Base-by-base conservation (phyloP, 1,140 invertebrate species). In the Polypedilum vanderplanki region DNA sequence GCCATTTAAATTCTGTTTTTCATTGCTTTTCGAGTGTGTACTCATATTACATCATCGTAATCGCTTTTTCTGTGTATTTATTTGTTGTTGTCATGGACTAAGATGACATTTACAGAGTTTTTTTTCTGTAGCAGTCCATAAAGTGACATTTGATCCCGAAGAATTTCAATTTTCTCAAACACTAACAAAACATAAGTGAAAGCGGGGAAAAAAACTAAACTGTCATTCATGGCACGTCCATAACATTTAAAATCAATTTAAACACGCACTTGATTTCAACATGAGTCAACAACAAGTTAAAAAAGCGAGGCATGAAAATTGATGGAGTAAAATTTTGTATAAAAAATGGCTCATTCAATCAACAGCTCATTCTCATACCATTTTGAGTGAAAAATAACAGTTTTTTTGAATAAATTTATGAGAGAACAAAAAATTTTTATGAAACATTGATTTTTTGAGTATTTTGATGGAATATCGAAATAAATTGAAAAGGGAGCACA, bases 191-290 rank as follows among this genome's bases (percentile, higher is more conserved):
- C 1, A 33, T 5, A 33, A 33, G 24, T 5, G 24, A 33, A 33
- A 33, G 24, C 24, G 24, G 5, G 24, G 24, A 33, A 33, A 33
- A n/a, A 46, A 46, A 46, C 9, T 15, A 46, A 57, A 57, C 46
- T 57, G 46, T 57, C 46, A 70, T 70, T 70, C 65, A 18, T 22
- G 17, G 17, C 65, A 70, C 65, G 65, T 70, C 20, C 20, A 22
- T 22, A 70, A 70, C 65, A 70, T 70, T 70, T 70, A 70, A 70
- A 70, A 70, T 70, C 65, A 70, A 70, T 70, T 70, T 70, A 70
- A 20, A 70, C 65, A 70, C 65, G 20, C 20, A 70, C 65, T 70
- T 70, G 17, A 22, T 22, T 70, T 70, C 18, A 18, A 70, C 65
- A 70, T 70, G 65, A 70, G 18, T 70, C 65, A 70, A 70, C 65